Percentiles rank a stretch among this genome's conserved stretches.
These are phyloP conservation scores for Anastrepha ludens DNA, from an alignment of 1,140 invertebrate genomes.

Conservation along the genomic window DNA sequence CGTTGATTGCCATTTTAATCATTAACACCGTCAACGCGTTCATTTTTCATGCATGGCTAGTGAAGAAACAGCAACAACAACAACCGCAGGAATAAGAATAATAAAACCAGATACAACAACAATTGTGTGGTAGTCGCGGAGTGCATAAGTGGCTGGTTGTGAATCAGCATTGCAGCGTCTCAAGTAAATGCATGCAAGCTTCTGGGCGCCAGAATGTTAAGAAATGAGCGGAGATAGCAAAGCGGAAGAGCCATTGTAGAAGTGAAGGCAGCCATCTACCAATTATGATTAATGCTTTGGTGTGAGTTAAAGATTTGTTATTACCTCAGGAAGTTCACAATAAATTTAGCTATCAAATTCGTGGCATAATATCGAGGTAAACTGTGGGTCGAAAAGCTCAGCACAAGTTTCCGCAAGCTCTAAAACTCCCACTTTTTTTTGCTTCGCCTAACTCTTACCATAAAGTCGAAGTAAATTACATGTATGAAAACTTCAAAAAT, in stretches of 20 bases:
- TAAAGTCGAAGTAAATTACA: too few species aligned
- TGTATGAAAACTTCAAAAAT: too few species aligned
- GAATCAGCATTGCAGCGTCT: background rate
- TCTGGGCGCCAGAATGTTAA: background rate
- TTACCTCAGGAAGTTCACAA: background rate
- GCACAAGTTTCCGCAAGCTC: too few species aligned
- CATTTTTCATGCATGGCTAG: constrained; percentile 40
- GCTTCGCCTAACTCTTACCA: too few species aligned
- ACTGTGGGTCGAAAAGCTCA: too few species aligned
- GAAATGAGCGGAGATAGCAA: too few species aligned
- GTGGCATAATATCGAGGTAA: too few species aligned
- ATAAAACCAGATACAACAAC: background rate
- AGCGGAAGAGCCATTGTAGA: constrained; percentile 2
- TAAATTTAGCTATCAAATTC: background rate
- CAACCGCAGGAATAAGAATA: background rate
- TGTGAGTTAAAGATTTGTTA: background rate
- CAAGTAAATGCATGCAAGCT: constrained; percentile 6
- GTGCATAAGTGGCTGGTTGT: constrained; percentile 25
- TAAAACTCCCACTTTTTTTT: too few species aligned
- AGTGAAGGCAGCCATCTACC: background rate
- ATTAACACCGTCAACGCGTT: constrained; percentile 47
- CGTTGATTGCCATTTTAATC: constrained; percentile 46
- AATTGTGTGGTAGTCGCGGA: background rate
- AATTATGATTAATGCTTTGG: constrained; percentile 22
- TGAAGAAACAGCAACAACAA: background rate